Conservation (phyloP, 2,113 vertebrate genomes). For the Cyanocitta stelleri region DNA sequence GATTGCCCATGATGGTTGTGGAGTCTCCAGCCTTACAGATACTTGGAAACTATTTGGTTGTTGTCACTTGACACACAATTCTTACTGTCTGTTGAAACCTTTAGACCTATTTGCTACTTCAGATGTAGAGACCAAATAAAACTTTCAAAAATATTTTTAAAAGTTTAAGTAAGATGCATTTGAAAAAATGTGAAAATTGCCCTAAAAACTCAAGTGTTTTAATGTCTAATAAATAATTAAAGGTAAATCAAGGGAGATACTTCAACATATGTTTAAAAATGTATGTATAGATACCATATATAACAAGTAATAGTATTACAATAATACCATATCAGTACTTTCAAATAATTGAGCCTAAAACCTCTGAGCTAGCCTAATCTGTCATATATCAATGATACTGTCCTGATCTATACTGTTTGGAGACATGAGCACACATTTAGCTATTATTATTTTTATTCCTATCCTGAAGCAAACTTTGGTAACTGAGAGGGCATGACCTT, state of each 20-base stretch:
- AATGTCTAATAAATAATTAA: not conserved
- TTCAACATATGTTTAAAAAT: not conserved
- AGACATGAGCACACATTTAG: not conserved
- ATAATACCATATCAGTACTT: not conserved
- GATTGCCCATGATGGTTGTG: not conserved
- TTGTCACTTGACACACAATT: not conserved
- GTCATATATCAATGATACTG: not conserved
- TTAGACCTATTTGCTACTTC: not conserved
- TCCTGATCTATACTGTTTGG: not conserved
- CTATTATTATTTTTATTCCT: not conserved
- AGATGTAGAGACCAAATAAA: not conserved
- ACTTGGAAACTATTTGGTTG: not conserved
- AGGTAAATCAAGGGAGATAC: not conserved
- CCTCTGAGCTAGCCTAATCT: not conserved
- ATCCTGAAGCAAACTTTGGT: not conserved
- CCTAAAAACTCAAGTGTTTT: not conserved
- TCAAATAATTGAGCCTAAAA: not conserved
- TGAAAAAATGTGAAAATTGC: not conserved
- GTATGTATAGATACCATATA: not conserved
- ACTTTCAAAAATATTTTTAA: not conserved
- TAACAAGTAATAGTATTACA: not conserved
- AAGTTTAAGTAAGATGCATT: not conserved
- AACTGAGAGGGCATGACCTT: not conserved
- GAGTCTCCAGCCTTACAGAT: not conserved
- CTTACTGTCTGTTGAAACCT: not conserved